Evolutionary conservation across 1,140 invertebrate species (phyloP).

Genomic region (Pachypeltis micranthus): DNA sequence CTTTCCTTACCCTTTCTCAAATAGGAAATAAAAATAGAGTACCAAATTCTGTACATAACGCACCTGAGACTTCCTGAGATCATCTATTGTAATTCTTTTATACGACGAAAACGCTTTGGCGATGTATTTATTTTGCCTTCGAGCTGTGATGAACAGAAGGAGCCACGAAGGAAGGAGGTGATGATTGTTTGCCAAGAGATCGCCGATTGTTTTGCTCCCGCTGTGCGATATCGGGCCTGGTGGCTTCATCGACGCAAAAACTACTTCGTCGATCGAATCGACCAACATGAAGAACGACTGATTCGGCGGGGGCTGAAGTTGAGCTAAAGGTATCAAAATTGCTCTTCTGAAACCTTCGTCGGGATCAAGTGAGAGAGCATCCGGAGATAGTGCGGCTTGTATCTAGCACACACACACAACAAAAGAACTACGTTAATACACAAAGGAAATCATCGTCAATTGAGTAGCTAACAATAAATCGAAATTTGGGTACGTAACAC

Average conservation of each 20-base stretch:
- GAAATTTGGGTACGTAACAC: no score
- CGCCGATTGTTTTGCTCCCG: slow-evolving; percentile 59
- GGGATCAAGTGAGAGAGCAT: slow-evolving; percentile 65
- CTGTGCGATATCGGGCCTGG: slow-evolving; percentile 28
- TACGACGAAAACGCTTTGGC: slow-evolving; percentile 89
- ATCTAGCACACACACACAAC: slow-evolving; percentile 34
- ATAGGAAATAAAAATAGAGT: no score
- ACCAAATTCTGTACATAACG: not conserved
- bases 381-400: slow-evolving; percentile 52
- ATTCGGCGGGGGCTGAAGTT: slow-evolving; percentile 67
- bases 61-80: slow-evolving; percentile 69
- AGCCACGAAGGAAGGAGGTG: slow-evolving; percentile 90
- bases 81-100: slow-evolving; percentile 82
- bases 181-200: slow-evolving; percentile 76
- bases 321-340: slow-evolving; percentile 72
- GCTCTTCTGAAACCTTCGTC: slow-evolving; percentile 84
- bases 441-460: no score
- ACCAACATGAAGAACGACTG: slow-evolving; percentile 74
- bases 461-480: no score
- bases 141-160: slow-evolving; percentile 76
- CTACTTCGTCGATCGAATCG: slow-evolving; percentile 79
- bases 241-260: slow-evolving; percentile 22
- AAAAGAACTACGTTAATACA: no score
- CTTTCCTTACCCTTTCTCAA: no score
- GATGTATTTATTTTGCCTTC: slow-evolving; percentile 72